Conservation (phyloP, 2,113 vertebrate species). For the Psophia crepitans region DNA sequence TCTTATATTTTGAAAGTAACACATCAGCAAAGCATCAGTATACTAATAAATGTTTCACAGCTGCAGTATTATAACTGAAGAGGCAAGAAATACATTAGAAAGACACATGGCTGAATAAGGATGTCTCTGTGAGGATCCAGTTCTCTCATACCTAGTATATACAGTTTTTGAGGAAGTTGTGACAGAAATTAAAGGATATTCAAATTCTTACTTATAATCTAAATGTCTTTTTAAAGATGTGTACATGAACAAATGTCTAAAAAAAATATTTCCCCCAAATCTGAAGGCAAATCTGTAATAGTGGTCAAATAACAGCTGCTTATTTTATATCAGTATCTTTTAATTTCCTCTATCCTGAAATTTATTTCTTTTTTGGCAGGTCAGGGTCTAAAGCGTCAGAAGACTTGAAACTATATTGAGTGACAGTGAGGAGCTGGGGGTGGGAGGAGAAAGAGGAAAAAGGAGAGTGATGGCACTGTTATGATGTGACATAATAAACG, state of each 20-base stretch:
- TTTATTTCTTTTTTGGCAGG: neutral
- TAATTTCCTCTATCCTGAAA: neutral
- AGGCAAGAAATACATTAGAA: constrained; percentile 20
- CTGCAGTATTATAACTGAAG: constrained; percentile 15
- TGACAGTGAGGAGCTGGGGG: neutral
- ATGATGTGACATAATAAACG: neutral
- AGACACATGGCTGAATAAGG: neutral
- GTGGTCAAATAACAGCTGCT: neutral
- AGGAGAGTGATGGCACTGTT: neutral
- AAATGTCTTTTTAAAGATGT: neutral
- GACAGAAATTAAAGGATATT: neutral
- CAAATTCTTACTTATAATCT: neutral
- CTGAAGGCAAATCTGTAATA: neutral
- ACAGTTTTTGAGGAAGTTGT: neutral
- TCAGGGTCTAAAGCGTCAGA: neutral
- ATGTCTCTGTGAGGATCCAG: neutral
- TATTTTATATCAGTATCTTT: neutral
- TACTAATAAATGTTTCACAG: constrained; percentile 23
- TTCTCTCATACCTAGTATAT: neutral
- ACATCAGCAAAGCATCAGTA: neutral
- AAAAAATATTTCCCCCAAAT: neutral
- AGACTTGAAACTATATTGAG: neutral
- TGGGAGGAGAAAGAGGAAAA: neutral
- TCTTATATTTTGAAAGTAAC: neutral
- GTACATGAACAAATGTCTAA: neutral